A percentile compares a stretch with the other conserved stretches of the same genome.
phyloP scores from a whole-genome alignment of 2,113 vertebrate species.

The Melanotaenia duboulayi region DNA sequence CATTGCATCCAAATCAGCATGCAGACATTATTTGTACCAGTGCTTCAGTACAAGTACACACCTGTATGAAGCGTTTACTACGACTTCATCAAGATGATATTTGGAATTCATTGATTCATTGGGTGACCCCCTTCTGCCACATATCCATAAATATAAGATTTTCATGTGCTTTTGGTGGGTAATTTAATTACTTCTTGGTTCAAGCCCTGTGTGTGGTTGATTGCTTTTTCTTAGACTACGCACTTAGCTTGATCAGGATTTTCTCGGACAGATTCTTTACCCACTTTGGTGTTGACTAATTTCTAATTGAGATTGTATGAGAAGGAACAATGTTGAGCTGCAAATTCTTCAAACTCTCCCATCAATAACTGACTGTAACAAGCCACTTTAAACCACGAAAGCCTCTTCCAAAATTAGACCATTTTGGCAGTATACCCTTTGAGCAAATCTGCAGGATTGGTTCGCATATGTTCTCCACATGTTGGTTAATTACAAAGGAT shows the following conservation, averaged over 20 bases:
- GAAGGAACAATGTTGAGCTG: slow-evolving; percentile 29
- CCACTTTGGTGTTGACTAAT: slow-evolving; percentile 53
- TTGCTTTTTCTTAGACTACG: slow-evolving; percentile 57
- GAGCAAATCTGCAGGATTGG: slow-evolving; percentile 77
- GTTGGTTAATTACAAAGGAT: slow-evolving; percentile 66
- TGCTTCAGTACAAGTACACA: slow-evolving; percentile 36
- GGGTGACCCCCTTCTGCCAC: not conserved
- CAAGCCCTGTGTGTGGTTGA: slow-evolving; percentile 57
- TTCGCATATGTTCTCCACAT: slow-evolving; percentile 69
- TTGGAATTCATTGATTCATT: slow-evolving; percentile 23
- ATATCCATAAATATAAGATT: slow-evolving; percentile 34
- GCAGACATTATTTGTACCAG: slow-evolving; percentile 54
- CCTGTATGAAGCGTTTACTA: slow-evolving; percentile 47
- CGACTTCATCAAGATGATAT: slow-evolving; percentile 38
- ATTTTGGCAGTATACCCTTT: slow-evolving; percentile 65
- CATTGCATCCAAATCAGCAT: slow-evolving; percentile 72
- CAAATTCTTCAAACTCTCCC: slow-evolving; percentile 42
- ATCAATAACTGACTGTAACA: slow-evolving; percentile 60
- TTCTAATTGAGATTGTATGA: slow-evolving; percentile 48
- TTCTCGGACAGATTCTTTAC: slow-evolving; percentile 34
- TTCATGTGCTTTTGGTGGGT: slow-evolving; percentile 32
- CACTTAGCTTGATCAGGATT: slow-evolving; percentile 35
- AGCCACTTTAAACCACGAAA: slow-evolving; percentile 66
- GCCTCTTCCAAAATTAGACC: slow-evolving; percentile 71
- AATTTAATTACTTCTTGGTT: slow-evolving; percentile 45